phyloP scores from a whole-genome alignment of 2,797 vertebrate genomes.

The Ataeniobius toweri region DNA sequence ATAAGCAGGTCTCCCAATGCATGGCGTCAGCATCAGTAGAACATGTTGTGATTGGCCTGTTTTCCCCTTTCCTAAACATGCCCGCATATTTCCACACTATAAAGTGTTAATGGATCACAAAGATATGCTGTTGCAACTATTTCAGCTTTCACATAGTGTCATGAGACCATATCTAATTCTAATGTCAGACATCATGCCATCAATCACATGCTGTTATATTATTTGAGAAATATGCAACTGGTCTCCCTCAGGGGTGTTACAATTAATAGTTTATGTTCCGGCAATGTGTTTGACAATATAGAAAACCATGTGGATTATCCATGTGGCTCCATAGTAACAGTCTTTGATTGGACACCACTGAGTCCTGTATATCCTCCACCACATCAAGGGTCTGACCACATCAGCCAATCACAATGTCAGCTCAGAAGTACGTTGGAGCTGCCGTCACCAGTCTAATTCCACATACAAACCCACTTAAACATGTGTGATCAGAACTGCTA shows the following conservation, averaged over 20 bases:
- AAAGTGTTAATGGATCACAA: neutral
- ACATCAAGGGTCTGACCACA: slow-evolving; percentile 44
- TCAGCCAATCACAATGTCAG: slow-evolving; percentile 68
- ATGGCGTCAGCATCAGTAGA: neutral
- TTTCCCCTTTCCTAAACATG: slow-evolving; percentile 3
- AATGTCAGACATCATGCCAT: neutral
- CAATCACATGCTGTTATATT: neutral
- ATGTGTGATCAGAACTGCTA: slow-evolving; percentile 9
- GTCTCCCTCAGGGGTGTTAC: neutral
- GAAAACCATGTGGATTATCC: slow-evolving; percentile 15
- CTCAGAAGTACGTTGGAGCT: slow-evolving; percentile 44
- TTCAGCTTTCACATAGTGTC: neutral
- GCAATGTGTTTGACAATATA: slow-evolving; percentile 7
- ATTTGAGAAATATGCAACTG: neutral
- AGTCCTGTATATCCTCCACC: slow-evolving; percentile 60
- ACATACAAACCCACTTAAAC: slow-evolving; percentile 47
- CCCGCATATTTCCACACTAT: neutral
- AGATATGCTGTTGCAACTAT: neutral
- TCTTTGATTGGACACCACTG: slow-evolving; percentile 64
- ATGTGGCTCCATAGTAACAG: slow-evolving; percentile 72
- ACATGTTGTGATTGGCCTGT: neutral
- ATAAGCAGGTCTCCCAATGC: neutral
- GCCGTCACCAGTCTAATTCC: slow-evolving; percentile 15
- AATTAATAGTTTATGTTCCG: slow-evolving; percentile 6
- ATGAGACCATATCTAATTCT: neutral